A percentile compares a stretch with the other conserved stretches of the same genome.
phyloP scores from a whole-genome alignment of 1,140 invertebrate species.

The Leguminivora glycinivorella region DNA sequence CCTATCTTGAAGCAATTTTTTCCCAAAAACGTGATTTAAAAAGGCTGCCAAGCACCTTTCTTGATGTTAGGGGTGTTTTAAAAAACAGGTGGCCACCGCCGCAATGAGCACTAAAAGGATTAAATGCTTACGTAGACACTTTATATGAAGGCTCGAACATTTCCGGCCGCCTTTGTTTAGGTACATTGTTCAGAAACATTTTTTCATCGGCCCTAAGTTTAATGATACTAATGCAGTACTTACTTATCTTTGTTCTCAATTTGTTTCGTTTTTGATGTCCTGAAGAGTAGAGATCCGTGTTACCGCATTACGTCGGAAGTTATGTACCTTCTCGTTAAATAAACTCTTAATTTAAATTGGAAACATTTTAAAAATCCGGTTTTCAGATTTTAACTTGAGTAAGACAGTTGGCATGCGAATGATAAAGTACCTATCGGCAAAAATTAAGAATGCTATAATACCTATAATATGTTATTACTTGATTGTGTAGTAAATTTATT shows the following conservation, averaged over 20 bases:
- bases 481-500: not conserved
- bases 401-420: constrained; percentile 1
- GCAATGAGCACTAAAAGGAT: constrained; percentile 45
- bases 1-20: constrained; percentile 63
- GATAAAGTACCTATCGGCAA: not conserved
- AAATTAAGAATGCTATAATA: not conserved
- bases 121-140: constrained; percentile 34
- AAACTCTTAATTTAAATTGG: constrained; percentile 15
- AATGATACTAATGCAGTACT: constrained; percentile 48
- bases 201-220: constrained; percentile 45
- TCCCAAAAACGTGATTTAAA: constrained; percentile 64
- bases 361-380: not conserved
- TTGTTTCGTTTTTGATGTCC: constrained; percentile 15
- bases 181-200: constrained; percentile 41
- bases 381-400: constrained; percentile 3
- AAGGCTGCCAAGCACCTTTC: constrained; percentile 41
- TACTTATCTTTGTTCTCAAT: constrained; percentile 36
- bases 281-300: constrained; percentile 25
- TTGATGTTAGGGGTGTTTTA: constrained; percentile 21
- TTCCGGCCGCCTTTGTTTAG: constrained; percentile 35
- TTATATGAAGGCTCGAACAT: not conserved
- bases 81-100: constrained; percentile 40
- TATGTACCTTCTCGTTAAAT: constrained; percentile 14
- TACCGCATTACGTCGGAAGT: constrained; percentile 27
- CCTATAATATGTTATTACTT: not conserved